Evolutionary conservation across 2,113 vertebrate species (phyloP), one percentile per base, ranked within the genome.

Genomic region (Cheilinus undulatus): DNA sequence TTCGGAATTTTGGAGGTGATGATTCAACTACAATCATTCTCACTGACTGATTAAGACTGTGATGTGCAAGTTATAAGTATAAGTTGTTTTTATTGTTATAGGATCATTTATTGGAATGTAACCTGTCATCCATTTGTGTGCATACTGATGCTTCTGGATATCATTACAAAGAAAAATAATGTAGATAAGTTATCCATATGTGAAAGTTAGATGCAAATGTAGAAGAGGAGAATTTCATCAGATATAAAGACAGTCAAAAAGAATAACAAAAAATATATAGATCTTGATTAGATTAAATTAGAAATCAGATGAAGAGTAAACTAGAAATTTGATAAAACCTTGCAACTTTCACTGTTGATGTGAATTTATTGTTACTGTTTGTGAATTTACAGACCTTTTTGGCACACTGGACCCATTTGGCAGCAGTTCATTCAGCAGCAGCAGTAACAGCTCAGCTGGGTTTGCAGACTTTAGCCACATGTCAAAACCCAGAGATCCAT

Each of bases 381-480:
- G n/a, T n/a, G n/a, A n/a, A n/a, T n/a, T n/a, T n/a, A n/a, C n/a
- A 99, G 98, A 98, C 85, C 93, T 95, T 0, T 99, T 99, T 76
- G 95, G 95, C 38, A 94, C 96, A 0, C 73, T 98, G 61, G 97
- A 99, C 83, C 97, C 97, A 0, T 99, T 99, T 63, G 96, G 96
- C 83, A 96, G 95, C 59, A 82, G 95, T 30, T 82, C 85, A 0
- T 89, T 89, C 76, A 75, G 77, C 76, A 75, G 75, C 69, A 77
- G 94, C 85, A 95, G 93, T 58, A 91, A 91, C 62, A 95, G 95
- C 67, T 89, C 90, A 2, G 92, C 96, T 78, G 96, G 96, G 32
- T 99, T 99, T 82, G 98, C 98, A 32, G 97, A 99, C 91, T 99
- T 99, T 93, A 99, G 97, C 90, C 96, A 96, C 82, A 99, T 99